phyloP scores from a whole-genome alignment of 2,888 invertebrate species.

The Eupithecia dodoneata region DNA sequence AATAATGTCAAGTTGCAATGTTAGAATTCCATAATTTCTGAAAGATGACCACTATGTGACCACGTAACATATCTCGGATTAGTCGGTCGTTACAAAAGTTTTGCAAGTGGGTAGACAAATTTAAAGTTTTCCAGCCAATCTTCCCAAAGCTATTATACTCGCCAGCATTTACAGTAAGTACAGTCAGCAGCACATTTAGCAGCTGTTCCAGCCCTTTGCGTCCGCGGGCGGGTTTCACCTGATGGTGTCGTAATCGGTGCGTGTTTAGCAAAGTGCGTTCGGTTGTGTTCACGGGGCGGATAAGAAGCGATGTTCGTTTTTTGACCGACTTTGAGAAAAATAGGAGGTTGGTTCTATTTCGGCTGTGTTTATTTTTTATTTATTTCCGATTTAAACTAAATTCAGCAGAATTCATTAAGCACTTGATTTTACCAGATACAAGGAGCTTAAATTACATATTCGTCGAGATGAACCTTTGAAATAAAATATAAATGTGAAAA shows the following conservation, averaged over 20 bases:
- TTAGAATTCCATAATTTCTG: too few species aligned
- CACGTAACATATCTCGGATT: not conserved
- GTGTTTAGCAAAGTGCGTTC: conserved; percentile 66
- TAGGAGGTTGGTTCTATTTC: too few species aligned
- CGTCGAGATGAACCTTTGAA: too few species aligned
- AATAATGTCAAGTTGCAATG: too few species aligned
- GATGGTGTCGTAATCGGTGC: conserved; percentile 61
- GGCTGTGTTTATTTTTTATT: too few species aligned
- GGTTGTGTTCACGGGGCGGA: conserved; percentile 35
- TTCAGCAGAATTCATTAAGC: not conserved
- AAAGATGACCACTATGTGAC: not conserved
- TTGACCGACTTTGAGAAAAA: not conserved
- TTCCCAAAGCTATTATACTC: not conserved
- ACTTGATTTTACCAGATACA: not conserved
- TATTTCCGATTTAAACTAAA: not conserved
- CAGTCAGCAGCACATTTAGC: not conserved
- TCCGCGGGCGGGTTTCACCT: conserved; percentile 37
- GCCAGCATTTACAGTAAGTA: not conserved
- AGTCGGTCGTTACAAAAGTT: not conserved
- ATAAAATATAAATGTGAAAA: too few species aligned
- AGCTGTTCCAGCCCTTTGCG: not conserved
- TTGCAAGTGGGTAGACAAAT: not conserved
- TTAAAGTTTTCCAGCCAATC: not conserved
- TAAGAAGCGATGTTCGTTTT: conserved; percentile 38
- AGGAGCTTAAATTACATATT: too few species aligned